These are phyloP conservation scores for Bovichtus diacanthus DNA, from an alignment of 2,797 vertebrate genomes.

Conservation along the genomic window DNA sequence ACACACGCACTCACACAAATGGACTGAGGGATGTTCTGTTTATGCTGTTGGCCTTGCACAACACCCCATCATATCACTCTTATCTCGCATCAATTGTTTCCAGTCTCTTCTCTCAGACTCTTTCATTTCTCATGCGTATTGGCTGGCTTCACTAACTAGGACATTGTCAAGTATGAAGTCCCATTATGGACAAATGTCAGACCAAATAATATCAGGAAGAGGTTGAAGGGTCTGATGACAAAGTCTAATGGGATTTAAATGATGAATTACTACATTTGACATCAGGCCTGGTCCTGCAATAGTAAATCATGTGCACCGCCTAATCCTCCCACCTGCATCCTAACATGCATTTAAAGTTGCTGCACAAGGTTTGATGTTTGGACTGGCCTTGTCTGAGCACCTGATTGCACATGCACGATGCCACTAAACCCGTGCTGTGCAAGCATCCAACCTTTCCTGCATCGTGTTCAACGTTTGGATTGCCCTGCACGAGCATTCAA, in stretches of 20 bases:
- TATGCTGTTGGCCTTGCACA: constrained; percentile 51
- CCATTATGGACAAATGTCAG: constrained; percentile 1
- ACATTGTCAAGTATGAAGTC: neutral
- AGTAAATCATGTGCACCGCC: neutral
- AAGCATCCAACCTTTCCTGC: constrained; percentile 27
- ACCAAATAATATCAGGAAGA: neutral
- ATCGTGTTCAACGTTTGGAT: constrained; percentile 15
- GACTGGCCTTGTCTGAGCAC: constrained; percentile 1
- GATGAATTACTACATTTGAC: constrained; percentile 3
- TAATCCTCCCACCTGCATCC: neutral
- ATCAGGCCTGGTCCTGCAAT: neutral
- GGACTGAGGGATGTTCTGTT: constrained; percentile 54
- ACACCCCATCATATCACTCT: constrained; percentile 45
- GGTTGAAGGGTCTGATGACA: neutral
- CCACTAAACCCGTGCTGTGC: constrained; percentile 13
- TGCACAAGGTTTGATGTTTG: constrained; percentile 7
- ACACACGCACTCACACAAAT: constrained; percentile 35
- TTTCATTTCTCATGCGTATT: neutral
- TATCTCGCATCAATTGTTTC: constrained; percentile 22
- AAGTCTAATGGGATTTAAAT: constrained; percentile 1
- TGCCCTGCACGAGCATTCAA: constrained; percentile 25
- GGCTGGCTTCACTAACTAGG: neutral
- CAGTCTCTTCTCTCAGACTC: constrained; percentile 14
- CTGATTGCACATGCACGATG: constrained; percentile 13
- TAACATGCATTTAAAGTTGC: constrained; percentile 4